A percentile compares a stretch with the other conserved stretches of the same genome.
These are phyloP conservation scores for Puffinus mauretanicus DNA, from an alignment of 2,113 vertebrate species.

Conservation along the genomic window DNA sequence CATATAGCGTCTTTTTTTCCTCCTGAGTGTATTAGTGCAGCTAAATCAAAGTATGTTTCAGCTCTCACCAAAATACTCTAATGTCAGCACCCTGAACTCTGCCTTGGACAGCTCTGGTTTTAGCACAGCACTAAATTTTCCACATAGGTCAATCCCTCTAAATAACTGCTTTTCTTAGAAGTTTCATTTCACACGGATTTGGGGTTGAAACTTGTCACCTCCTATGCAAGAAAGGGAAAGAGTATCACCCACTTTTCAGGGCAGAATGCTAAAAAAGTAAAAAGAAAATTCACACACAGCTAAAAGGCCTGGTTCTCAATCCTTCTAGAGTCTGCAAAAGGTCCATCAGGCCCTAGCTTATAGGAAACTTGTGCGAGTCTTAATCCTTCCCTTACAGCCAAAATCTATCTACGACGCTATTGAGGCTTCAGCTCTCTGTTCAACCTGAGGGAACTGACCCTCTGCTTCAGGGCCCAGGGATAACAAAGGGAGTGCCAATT, in stretches of 20 bases:
- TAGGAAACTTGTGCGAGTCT: neutral
- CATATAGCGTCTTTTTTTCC: fast-evolving
- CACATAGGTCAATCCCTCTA: neutral
- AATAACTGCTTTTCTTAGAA: neutral
- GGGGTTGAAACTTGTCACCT: neutral
- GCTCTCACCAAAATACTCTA: neutral
- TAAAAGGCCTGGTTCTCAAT: neutral
- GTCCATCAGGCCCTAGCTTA: neutral
- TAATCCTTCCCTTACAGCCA: neutral
- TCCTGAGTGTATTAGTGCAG: neutral
- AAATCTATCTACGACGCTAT: neutral
- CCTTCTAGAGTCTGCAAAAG: neutral
- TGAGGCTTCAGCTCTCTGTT: neutral
- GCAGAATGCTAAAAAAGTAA: neutral
- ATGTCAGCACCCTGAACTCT: neutral
- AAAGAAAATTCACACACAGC: neutral
- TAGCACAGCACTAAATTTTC: neutral
- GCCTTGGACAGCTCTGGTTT: neutral
- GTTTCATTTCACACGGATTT: neutral
- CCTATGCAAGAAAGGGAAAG: neutral
- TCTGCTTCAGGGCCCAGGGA: neutral
- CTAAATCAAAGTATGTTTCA: neutral
- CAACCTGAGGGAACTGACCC: neutral
- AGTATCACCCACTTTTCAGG: neutral
- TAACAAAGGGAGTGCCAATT: constrained; percentile 23